Evolutionary conservation across 2,797 vertebrate genomes (phyloP).

Genomic region (Brachyrhaphis roseni): DNA sequence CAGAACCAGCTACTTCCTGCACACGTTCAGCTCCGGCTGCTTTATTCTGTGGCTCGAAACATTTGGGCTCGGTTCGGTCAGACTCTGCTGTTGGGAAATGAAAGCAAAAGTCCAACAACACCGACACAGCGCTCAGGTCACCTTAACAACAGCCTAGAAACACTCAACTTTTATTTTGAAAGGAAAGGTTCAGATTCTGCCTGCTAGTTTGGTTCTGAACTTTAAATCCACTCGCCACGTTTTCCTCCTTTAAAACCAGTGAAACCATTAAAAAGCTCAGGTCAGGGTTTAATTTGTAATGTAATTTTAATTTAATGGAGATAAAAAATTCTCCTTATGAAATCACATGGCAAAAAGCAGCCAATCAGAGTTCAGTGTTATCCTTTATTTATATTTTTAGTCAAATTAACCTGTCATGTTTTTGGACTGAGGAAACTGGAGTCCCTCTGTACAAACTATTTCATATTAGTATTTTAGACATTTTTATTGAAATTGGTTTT

Average conservation of each 20-base stretch:
- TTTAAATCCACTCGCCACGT: background rate
- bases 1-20: conserved; percentile 10
- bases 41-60: background rate
- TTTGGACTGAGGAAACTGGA: no score
- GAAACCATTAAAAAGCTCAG: background rate
- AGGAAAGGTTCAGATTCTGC: background rate
- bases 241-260: background rate
- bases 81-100: background rate
- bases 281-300: background rate
- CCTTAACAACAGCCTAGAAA: background rate
- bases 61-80: background rate
- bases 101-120: background rate
- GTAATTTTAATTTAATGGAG: background rate
- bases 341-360: background rate
- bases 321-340: no score
- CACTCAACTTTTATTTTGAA: background rate
- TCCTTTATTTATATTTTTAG: no score
- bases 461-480: no score
- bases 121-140: background rate
- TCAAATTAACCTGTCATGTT: no score
- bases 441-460: no score
- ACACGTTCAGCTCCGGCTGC: background rate
- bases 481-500: no score
- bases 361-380: background rate
- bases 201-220: background rate